These are phyloP conservation scores for Temnopleurus reevesii DNA, from an alignment of 53 echinoderm and acorn worm species.

Conservation along the genomic window DNA sequence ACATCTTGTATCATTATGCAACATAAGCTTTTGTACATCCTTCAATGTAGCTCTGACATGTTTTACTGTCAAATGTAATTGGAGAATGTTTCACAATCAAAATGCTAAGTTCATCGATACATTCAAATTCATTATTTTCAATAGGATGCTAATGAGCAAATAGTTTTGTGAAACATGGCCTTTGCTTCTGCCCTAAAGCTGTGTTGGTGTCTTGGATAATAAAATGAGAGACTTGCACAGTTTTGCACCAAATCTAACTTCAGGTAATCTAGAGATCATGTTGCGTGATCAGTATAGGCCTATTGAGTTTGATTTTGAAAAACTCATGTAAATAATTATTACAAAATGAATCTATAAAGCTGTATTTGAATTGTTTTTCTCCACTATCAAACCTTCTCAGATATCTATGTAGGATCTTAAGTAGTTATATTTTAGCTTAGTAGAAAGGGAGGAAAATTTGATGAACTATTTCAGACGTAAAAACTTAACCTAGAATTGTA, in stretches of 20 bases:
- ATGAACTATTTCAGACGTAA: background rate
- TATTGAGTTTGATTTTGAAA: slow-evolving; percentile 28
- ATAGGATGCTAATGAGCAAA: no score
- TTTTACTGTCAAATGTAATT: background rate
- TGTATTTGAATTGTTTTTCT: slow-evolving; percentile 20
- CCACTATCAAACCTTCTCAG: background rate
- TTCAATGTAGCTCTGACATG: background rate
- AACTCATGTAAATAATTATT: slow-evolving; percentile 41
- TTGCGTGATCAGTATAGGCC: background rate
- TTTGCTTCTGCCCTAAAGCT: background rate
- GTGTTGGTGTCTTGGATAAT: slow-evolving; percentile 22
- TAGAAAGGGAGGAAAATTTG: background rate
- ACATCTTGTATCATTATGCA: background rate
- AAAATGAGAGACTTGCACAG: background rate
- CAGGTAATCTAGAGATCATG: background rate
- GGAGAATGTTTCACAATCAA: no score
- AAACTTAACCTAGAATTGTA: background rate
- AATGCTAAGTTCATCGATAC: no score
- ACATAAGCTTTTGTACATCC: background rate
- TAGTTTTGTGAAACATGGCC: no score
- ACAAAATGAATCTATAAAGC: slow-evolving; percentile 26
- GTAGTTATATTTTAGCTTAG: background rate
- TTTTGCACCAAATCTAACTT: background rate
- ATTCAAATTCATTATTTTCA: no score
- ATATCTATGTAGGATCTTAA: slow-evolving; percentile 4